These are phyloP conservation scores for Parascotia fuliginaria DNA, from an alignment of 2,888 invertebrate genomes.

Conservation along the genomic window DNA sequence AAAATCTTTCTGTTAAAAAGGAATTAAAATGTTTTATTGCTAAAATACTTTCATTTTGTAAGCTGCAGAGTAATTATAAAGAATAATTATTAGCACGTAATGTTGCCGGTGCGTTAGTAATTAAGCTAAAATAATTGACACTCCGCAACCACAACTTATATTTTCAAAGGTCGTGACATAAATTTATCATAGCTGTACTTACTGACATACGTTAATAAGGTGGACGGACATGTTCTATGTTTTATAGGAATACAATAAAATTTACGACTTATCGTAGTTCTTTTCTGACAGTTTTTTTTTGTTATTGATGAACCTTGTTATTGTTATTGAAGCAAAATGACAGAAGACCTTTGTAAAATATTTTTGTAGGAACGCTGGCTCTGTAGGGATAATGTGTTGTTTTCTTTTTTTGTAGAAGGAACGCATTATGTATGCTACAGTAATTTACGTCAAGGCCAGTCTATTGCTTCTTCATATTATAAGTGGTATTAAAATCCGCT, in stretches of 20 bases:
- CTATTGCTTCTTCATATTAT: no score
- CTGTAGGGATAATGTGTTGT: no score
- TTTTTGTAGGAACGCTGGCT: no score
- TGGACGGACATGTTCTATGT: no score
- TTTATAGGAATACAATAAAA: neutral
- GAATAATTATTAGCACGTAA: conserved; percentile 2
- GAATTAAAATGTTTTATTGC: neutral
- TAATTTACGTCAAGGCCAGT: no score
- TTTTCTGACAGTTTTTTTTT: no score
- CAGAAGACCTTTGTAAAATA: no score
- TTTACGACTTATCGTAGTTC: conserved; percentile 17
- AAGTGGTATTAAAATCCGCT: no score
- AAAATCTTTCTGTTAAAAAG: neutral
- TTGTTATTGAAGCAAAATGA: no score
- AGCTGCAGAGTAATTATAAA: neutral
- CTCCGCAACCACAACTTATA: neutral
- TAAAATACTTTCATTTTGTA: neutral
- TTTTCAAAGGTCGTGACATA: neutral
- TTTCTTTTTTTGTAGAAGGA: neutral
- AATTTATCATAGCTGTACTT: neutral
- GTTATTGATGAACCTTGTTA: no score
- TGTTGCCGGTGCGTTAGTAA: neutral
- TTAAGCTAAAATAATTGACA: neutral
- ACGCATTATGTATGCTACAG: neutral
- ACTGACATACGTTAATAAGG: neutral